Conservation (phyloP, 2,113 vertebrate genomes). For the Psettodes erumei region DNA sequence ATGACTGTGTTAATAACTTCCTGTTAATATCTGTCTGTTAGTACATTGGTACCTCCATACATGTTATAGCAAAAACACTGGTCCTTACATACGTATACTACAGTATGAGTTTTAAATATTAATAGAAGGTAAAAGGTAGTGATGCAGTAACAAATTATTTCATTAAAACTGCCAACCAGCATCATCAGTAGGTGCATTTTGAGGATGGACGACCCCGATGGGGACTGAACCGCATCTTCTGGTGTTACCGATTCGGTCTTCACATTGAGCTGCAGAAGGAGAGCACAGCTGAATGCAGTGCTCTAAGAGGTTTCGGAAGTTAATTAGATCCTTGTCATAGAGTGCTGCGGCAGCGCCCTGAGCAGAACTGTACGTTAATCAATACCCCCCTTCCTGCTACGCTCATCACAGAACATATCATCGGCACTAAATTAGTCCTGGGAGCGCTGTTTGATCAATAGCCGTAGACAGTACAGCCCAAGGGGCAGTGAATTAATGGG, state of each 20-base stretch:
- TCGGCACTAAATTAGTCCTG: constrained; percentile 81
- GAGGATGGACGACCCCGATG: constrained; percentile 23
- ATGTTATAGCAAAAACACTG: too few relatives aligned
- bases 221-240: constrained; percentile 8
- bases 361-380: constrained; percentile 66
- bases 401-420: constrained; percentile 68
- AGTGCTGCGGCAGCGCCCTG: constrained; percentile 47
- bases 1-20: too few relatives aligned
- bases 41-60: background rate
- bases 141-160: background rate
- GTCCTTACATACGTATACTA: too few relatives aligned
- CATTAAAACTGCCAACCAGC: background rate
- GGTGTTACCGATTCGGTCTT: constrained; percentile 15
- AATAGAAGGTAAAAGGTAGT: background rate
- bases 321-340: constrained; percentile 58
- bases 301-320: constrained; percentile 51
- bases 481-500: constrained; percentile 74
- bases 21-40: background rate
- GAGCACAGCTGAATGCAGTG: constrained; percentile 35
- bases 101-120: too few relatives aligned
- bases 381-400: constrained; percentile 70
- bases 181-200: constrained; percentile 6
- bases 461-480: constrained; percentile 73
- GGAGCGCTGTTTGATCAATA: constrained; percentile 81
- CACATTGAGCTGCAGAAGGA: constrained; percentile 17